Evolutionary conservation across 1,140 invertebrate species (phyloP).

Genomic region (Eueides isabella): DNA sequence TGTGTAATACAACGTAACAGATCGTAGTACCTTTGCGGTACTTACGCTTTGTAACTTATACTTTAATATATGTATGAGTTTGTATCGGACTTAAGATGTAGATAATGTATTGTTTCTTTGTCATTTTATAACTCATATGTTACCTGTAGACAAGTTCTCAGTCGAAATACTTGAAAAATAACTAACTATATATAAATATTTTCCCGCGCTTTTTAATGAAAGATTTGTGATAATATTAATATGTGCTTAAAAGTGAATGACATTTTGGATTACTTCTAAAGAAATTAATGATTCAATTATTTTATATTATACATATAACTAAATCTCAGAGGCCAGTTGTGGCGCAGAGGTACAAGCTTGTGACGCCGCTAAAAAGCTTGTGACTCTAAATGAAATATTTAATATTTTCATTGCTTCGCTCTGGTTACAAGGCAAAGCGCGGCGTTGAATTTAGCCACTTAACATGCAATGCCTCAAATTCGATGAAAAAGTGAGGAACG

Average conservation of each 20-base stretch:
- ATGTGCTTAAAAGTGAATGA: neutral
- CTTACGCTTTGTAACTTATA: neutral
- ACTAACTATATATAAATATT: neutral
- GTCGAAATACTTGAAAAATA: neutral
- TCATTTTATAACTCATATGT: neutral
- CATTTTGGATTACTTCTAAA: neutral
- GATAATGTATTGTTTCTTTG: neutral
- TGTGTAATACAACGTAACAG: slow-evolving; percentile 64
- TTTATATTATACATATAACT: too few relatives aligned
- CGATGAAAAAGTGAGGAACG: too few relatives aligned
- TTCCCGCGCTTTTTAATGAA: neutral
- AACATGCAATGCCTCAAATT: too few relatives aligned
- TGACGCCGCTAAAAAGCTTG: too few relatives aligned
- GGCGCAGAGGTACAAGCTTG: too few relatives aligned
- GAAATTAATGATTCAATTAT: too few relatives aligned
- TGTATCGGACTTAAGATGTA: neutral
- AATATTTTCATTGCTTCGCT: too few relatives aligned
- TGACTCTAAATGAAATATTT: too few relatives aligned
- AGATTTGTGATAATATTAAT: neutral
- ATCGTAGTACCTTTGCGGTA: slow-evolving; percentile 40
- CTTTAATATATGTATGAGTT: neutral
- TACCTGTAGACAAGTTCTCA: neutral
- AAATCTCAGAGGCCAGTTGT: too few relatives aligned
- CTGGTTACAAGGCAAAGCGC: too few relatives aligned
- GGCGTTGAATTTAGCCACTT: too few relatives aligned